Conservation (phyloP, 2,113 vertebrate genomes). For the Aegotheles bennettii region DNA sequence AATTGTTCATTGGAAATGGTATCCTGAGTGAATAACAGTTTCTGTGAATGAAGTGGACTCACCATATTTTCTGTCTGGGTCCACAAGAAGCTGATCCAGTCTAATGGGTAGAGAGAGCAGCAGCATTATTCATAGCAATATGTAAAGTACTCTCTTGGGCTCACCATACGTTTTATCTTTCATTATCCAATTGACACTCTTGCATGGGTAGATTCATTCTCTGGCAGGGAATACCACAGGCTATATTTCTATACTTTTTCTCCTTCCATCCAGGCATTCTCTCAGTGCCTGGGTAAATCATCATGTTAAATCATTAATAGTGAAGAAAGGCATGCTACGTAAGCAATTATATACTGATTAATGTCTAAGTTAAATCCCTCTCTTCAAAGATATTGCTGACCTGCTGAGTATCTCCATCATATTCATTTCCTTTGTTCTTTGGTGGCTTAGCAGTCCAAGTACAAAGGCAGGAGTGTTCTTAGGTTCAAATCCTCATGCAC, state of each 20-base stretch:
- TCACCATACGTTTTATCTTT: slow-evolving; percentile 45
- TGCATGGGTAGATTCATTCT: slow-evolving; percentile 47
- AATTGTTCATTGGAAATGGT: background rate
- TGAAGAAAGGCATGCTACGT: slow-evolving; percentile 49
- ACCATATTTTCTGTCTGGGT: background rate
- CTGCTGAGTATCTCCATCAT: slow-evolving; percentile 8
- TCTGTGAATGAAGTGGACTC: background rate
- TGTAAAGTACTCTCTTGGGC: slow-evolving; percentile 49
- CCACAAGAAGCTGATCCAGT: slow-evolving; percentile 7
- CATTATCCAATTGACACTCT: slow-evolving; percentile 58
- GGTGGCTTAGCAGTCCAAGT: background rate
- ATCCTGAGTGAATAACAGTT: background rate
- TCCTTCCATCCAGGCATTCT: slow-evolving; percentile 12
- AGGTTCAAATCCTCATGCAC: background rate
- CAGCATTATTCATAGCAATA: slow-evolving; percentile 43
- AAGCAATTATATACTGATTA: slow-evolving; percentile 63
- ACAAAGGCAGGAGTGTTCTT: background rate
- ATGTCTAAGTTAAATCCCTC: slow-evolving; percentile 29
- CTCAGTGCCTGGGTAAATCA: slow-evolving; percentile 49
- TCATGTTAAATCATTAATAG: slow-evolving; percentile 37
- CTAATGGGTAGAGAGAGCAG: background rate
- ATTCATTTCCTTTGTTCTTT: slow-evolving; percentile 44
- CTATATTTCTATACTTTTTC: slow-evolving; percentile 48
- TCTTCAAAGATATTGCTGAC: slow-evolving; percentile 40
- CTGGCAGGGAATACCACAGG: slow-evolving; percentile 46